phyloP scores from a whole-genome alignment of 2,888 invertebrate species.

The Epistrophe eligans region DNA sequence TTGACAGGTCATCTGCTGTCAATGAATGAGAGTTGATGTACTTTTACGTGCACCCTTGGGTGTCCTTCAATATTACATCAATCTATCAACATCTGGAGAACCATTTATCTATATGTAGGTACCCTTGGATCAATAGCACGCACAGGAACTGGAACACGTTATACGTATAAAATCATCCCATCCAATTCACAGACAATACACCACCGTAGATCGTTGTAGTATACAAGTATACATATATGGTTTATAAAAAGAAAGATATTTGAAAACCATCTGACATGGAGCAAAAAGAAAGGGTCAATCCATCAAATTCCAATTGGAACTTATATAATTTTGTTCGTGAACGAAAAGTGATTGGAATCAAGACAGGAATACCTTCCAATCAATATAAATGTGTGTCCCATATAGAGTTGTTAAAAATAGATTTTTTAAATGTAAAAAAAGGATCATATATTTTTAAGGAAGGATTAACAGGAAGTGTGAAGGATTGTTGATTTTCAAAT shows the following conservation, averaged over 20 bases:
- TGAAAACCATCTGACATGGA: slow-evolving; percentile 34
- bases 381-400: slow-evolving; percentile 36
- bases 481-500: not conserved
- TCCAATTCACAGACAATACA: slow-evolving; percentile 37
- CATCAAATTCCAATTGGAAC: slow-evolving; percentile 38
- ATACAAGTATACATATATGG: too few species aligned
- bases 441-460: not conserved
- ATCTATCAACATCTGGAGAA: slow-evolving; percentile 65
- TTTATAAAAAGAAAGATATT: slow-evolving; percentile 23
- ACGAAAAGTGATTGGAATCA: slow-evolving; percentile 45
- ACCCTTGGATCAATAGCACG: slow-evolving; percentile 23
- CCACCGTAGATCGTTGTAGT: not conserved
- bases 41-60: slow-evolving; percentile 63
- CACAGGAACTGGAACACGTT: not conserved
- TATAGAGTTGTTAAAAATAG: slow-evolving; percentile 17
- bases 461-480: not conserved
- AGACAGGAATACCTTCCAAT: slow-evolving; percentile 42
- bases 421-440: slow-evolving; percentile 4
- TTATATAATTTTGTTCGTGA: not conserved
- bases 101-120: slow-evolving; percentile 35
- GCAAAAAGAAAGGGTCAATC: slow-evolving; percentile 10
- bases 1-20: slow-evolving; percentile 67
- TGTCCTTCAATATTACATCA: slow-evolving; percentile 62
- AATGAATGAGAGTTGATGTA: slow-evolving; percentile 48
- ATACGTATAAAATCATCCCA: not conserved